Evolutionary conservation across 2,797 vertebrate species (phyloP).

Genomic region (Darevskia nairensis): DNA sequence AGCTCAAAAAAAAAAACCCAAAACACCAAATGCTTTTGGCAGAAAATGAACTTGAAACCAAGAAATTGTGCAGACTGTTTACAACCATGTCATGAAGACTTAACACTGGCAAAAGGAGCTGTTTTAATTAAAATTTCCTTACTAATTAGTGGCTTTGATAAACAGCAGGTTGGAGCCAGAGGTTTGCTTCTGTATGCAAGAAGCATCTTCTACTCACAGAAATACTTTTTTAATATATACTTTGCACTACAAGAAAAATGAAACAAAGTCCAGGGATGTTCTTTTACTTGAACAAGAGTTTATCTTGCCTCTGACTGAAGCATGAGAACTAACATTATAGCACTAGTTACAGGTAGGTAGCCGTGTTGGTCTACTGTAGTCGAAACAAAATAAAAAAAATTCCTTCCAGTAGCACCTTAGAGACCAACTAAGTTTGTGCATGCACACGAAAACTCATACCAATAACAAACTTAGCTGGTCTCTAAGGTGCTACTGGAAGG

Average conservation of each 20-base stretch:
- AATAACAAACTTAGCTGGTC: no score
- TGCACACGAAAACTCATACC: no score
- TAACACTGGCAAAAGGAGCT: not conserved
- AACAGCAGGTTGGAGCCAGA: not conserved
- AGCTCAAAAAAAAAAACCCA: not conserved
- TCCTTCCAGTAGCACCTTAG: no score
- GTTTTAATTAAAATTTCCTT: slow-evolving; percentile 1
- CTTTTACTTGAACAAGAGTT: not conserved
- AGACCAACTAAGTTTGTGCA: no score
- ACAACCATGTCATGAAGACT: not conserved
- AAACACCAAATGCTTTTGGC: not conserved
- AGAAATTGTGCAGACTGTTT: not conserved
- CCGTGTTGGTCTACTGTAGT: no score
- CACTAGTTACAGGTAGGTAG: no score
- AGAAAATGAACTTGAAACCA: slow-evolving; percentile 1
- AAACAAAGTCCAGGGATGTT: not conserved
- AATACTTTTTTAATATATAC: not conserved
- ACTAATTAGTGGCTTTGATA: not conserved
- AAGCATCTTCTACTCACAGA: not conserved
- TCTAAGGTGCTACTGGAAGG: no score
- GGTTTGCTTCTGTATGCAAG: not conserved
- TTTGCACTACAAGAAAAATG: not conserved
- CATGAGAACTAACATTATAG: not conserved
- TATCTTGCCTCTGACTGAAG: not conserved
- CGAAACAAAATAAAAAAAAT: no score